Evolutionary conservation across 2,888 invertebrate species (phyloP), one percentile per base, ranked within the genome.

Genomic region (Lasioglossum pauxillum): DNA sequence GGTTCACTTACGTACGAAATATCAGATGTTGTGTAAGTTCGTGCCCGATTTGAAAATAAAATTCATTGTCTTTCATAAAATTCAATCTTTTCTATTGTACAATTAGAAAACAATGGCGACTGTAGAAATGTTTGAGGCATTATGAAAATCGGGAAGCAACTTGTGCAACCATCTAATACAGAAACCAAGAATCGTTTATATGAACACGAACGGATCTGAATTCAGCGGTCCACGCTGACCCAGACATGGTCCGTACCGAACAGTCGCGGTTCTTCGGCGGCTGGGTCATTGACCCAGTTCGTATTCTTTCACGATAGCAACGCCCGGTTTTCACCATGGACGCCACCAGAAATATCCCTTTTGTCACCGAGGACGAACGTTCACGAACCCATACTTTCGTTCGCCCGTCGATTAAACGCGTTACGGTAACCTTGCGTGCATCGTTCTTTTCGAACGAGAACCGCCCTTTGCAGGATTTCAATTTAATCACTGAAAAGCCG

Each of bases 241-340:
- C 75, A 84, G 85, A 85, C 77, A 81, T 78, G 82, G 73, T 80
- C 85, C 84, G 64, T 72, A 72, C 23, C 27, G 79, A 76, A 72
- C 84, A 84, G 85, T 85, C 84, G 82, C 83, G 69, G 73, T 85
- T 87, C 79, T 82, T 84, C 82, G 80, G 73, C 80, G 79, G 83
- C 82, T 75, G 81, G 84, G 84, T 86, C 86, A 82, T 84, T 76
- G 84, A 90, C 89, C 86, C 81, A 78, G 64, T 81, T 86, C 75
- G 82, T 85, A 88, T 81, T 84, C 81, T 80, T 69, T 79, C 75
- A 80, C 84, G 84, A 86, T 90, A 81, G 69, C 64, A 71, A 79
- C 79, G 80, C 86, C 85, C 87, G 83, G 80, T 83, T 75, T 80
- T 82, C 75, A 75, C 77, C 86, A 75, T 78, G 85, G 80, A 84